phyloP scores from a whole-genome alignment of 2,797 vertebrate genomes.

The Gadopsis marmoratus region DNA sequence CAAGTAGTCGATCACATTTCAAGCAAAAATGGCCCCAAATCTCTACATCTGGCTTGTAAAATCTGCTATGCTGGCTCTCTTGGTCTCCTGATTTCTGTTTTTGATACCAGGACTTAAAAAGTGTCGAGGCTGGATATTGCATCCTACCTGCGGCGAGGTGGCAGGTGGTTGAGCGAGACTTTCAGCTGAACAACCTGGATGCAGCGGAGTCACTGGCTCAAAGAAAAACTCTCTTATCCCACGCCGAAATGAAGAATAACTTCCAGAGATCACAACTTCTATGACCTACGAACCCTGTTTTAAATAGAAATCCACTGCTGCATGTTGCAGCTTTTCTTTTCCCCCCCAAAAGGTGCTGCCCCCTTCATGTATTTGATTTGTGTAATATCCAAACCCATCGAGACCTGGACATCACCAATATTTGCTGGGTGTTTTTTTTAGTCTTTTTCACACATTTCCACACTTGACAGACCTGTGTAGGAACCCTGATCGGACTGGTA shows the following conservation, averaged over 20 bases:
- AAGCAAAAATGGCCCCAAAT: background rate
- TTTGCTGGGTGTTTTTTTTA: background rate
- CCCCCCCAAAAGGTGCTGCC: slow-evolving; percentile 17
- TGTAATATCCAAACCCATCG: slow-evolving; percentile 29
- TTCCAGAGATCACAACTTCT: slow-evolving; percentile 12
- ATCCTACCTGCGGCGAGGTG: slow-evolving; percentile 53
- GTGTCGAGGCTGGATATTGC: background rate
- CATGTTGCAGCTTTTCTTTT: background rate
- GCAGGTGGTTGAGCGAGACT: slow-evolving; percentile 33
- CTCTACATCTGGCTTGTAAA: too few relatives aligned
- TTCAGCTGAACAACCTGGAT: slow-evolving; percentile 52
- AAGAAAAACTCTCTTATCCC: slow-evolving; percentile 29
- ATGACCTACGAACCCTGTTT: slow-evolving; percentile 20
- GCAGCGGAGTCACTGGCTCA: slow-evolving; percentile 13
- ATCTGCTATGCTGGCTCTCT: background rate
- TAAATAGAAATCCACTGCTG: background rate
- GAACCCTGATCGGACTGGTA: slow-evolving; percentile 67
- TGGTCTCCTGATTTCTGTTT: background rate
- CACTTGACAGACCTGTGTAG: slow-evolving; percentile 67
- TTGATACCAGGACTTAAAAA: background rate
- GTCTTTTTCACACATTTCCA: slow-evolving; percentile 45
- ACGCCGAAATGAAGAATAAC: slow-evolving; percentile 53
- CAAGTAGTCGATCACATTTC: background rate
- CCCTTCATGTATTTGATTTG: slow-evolving; percentile 19
- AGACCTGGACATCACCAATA: slow-evolving; percentile 23